Evolutionary conservation across 2,113 vertebrate genomes (phyloP), one percentile per base, ranked within the genome.

Genomic region (Cyanistes caeruleus): DNA sequence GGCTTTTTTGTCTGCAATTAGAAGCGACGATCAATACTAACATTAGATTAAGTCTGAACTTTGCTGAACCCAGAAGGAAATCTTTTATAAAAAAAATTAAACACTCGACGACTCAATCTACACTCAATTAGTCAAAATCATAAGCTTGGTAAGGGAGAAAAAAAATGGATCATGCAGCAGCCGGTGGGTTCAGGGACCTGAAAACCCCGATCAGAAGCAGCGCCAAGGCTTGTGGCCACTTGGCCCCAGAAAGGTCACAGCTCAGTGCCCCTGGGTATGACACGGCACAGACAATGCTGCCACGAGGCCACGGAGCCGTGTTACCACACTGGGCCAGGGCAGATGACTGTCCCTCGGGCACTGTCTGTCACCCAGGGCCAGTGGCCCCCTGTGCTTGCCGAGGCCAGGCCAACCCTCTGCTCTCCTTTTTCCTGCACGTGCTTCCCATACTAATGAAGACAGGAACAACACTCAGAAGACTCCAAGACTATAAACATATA

Each of bases 1-100:
- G 55, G 84, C 55, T 85, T 84, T 90, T 68, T 59, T 51, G 43
- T 13, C 91, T 37, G 78, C 95, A 96, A 95, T 96, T 91, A 95
- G 94, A 96, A 79, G 73, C 8, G 3, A 53, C 18, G 35, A 96
- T 96, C 95, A 43, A 97, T 87, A 80, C 87, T 68, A 90, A 94
- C 90, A 91, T 97, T 75, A 96, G 91, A 97, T 97, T 95, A 94
- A 97, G 95, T 87, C 8, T 96, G 90, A 90, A 95, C 95, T 95
- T 93, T 58, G 70, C 85, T 70, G 90, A 96, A 94, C 97, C 64
- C 41, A 59, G 81, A 93, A 86, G 91, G 93, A 97, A 97, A 96
- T 84, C 93, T 96, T 94, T 82, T 91, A 93, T 97, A 58, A 94
- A 90, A 95, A 56, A 96, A 83, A 90, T 94, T 81, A 93, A 88